A percentile compares a stretch with the other conserved stretches of the same genome.
Evolutionary conservation across 1,140 invertebrate genomes (phyloP).

Genomic region (Drosophila equinoxialis): DNA sequence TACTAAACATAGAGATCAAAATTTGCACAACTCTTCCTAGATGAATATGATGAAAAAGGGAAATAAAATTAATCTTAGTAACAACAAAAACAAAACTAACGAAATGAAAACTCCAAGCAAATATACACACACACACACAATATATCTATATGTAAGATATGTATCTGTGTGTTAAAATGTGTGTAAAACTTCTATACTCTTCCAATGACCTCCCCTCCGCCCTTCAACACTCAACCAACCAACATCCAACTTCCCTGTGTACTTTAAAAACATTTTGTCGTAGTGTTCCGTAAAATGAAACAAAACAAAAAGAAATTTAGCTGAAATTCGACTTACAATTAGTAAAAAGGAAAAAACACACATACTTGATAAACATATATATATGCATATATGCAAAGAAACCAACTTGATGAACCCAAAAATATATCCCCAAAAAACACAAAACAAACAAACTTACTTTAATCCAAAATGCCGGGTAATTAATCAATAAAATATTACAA

Average conservation of each 20-base stretch:
- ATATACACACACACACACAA: conserved; percentile 31
- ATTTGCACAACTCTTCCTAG: conserved; percentile 76
- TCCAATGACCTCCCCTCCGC: conserved; percentile 45
- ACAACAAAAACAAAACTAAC: neutral
- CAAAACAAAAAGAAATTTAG: conserved; percentile 43
- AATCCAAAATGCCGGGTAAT: conserved; percentile 78
- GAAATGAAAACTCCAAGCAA: conserved; percentile 63
- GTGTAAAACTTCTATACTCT: conserved; percentile 65
- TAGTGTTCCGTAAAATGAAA: conserved; percentile 60
- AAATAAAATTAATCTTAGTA: conserved; percentile 65
- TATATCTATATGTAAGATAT: conserved; percentile 36
- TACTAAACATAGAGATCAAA: conserved; percentile 44
- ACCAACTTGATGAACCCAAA: conserved; percentile 51
- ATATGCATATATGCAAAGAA: conserved; percentile 31
- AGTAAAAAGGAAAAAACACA: conserved; percentile 52
- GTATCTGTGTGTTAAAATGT: conserved; percentile 42
- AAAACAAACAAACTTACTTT: conserved; percentile 49
- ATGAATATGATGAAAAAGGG: conserved; percentile 44
- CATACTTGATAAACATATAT: conserved; percentile 36
- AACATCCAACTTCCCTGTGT: conserved; percentile 11
- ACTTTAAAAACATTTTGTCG: conserved; percentile 37
- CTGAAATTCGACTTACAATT: conserved; percentile 66
- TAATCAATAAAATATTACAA: conserved; percentile 64
- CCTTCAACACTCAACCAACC: conserved; percentile 2
- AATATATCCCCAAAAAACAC: conserved; percentile 33